These are phyloP conservation scores for Patella ulyssiponensis DNA, from an alignment of 2,888 invertebrate genomes.

Conservation along the genomic window DNA sequence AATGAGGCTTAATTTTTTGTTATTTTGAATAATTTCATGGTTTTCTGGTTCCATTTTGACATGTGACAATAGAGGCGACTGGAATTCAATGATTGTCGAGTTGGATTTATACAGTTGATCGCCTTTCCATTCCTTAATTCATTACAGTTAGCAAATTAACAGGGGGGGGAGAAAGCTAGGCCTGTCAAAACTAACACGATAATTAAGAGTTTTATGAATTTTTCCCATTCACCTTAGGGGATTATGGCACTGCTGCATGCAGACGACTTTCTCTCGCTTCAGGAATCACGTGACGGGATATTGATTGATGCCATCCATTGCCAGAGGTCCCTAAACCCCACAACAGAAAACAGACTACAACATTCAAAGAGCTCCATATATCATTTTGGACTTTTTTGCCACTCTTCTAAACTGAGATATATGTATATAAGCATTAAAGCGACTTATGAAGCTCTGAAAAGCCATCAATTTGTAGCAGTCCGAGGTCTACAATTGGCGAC, in stretches of 20 bases:
- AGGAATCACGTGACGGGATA: constrained; percentile 2
- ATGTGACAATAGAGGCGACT: constrained; percentile 7
- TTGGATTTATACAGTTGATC: neutral
- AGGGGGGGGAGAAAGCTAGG: neutral
- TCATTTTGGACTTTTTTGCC: too few relatives aligned
- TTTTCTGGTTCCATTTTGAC: constrained; percentile 1
- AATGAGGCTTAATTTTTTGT: neutral
- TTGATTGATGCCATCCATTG: neutral
- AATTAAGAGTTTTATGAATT: constrained; percentile 5
- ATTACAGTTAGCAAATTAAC: neutral
- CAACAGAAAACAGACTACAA: constrained; percentile 8
- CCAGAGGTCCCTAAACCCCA: neutral
- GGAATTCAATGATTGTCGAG: neutral
- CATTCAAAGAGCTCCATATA: too few relatives aligned
- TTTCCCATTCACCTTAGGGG: neutral
- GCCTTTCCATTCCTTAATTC: neutral
- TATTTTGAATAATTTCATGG: constrained; percentile 13
- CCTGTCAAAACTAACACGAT: neutral
- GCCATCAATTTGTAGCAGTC: too few relatives aligned
- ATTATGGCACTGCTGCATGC: neutral
- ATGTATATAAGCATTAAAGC: too few relatives aligned
- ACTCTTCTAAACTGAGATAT: too few relatives aligned
- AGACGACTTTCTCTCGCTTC: constrained; percentile 3
- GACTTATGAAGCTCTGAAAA: too few relatives aligned
- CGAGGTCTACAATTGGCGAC: too few relatives aligned